Evolutionary conservation across 2,797 vertebrate genomes (phyloP).

Genomic region (Masticophis lateralis): DNA sequence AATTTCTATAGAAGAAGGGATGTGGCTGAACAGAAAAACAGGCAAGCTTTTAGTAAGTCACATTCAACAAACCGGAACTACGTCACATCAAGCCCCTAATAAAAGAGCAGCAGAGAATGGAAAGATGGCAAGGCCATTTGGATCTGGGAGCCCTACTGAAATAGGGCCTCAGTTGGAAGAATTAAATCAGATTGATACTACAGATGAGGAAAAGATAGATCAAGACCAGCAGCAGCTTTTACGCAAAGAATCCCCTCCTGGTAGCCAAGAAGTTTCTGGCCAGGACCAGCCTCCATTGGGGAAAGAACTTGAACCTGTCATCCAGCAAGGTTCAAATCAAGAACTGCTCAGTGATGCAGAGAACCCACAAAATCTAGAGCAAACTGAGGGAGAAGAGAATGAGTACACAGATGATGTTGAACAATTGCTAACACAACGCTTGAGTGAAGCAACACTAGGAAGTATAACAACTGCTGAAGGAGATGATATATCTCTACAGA

Average conservation of each 20-base stretch:
- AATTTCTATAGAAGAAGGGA: conserved; percentile 16
- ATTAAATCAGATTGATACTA: background rate
- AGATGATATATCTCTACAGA: conserved; percentile 12
- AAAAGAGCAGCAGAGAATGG: background rate
- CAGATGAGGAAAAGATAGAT: background rate
- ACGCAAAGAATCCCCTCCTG: background rate
- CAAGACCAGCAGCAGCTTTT: background rate
- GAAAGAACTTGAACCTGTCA: background rate
- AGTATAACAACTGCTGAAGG: background rate
- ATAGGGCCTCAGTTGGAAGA: background rate
- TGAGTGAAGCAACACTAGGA: background rate
- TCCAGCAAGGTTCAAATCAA: background rate
- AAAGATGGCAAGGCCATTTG: background rate
- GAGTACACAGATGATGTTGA: background rate
- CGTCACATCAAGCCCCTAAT: background rate
- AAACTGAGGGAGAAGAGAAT: background rate
- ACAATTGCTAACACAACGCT: background rate
- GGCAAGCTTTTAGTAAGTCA: conserved; percentile 12
- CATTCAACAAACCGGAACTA: background rate
- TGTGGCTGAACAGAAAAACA: conserved; percentile 30
- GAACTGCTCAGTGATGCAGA: background rate
- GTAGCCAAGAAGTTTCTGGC: background rate
- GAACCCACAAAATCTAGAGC: background rate
- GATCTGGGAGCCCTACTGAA: background rate
- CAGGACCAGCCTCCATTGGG: background rate